phyloP scores from a whole-genome alignment of 2,888 invertebrate genomes.

The Sarcophaga rosellei region DNA sequence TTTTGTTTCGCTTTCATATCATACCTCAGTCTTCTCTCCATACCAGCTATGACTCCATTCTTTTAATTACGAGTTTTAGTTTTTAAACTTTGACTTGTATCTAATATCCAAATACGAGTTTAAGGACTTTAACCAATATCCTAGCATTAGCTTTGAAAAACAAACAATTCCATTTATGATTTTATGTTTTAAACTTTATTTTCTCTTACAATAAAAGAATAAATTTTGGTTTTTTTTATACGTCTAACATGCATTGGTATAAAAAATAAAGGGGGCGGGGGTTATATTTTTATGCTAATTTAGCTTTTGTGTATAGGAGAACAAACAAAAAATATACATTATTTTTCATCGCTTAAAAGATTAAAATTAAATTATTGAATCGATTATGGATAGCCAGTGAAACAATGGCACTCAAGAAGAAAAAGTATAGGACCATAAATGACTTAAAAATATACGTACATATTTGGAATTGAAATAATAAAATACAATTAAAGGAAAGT shows the following conservation, averaged over 20 bases:
- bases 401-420: no score
- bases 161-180: no score
- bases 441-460: not conserved
- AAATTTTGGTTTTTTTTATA: slow-evolving; percentile 29
- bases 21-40: no score
- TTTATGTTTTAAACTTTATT: slow-evolving; percentile 39
- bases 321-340: slow-evolving; percentile 19
- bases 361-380: not conserved
- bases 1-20: no score
- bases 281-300: slow-evolving; percentile 46
- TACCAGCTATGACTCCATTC: no score
- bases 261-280: slow-evolving; percentile 57
- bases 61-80: no score
- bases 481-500: slow-evolving; percentile 16
- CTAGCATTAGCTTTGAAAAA: no score
- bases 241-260: slow-evolving; percentile 50
- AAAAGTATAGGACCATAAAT: no score
- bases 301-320: slow-evolving; percentile 36
- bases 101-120: no score
- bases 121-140: no score
- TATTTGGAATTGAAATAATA: not conserved
- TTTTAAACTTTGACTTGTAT: no score
- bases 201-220: slow-evolving; percentile 38
- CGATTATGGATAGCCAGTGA: no score
- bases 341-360: not conserved